A percentile compares a stretch with the other conserved stretches of the same genome.
Evolutionary conservation across 1,140 invertebrate genomes (phyloP).

Genomic region (Macrotrachela quadricornifera): DNA sequence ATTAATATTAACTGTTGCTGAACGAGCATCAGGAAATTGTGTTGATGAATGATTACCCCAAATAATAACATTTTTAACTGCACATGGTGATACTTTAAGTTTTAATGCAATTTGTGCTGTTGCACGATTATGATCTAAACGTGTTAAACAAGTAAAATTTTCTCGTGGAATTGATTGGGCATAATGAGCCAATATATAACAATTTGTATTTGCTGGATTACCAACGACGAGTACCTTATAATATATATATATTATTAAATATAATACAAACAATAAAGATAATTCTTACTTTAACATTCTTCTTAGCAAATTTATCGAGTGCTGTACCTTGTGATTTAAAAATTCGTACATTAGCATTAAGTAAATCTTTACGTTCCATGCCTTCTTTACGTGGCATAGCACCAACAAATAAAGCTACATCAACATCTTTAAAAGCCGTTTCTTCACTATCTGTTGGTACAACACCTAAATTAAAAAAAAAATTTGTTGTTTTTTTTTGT

Average conservation of each 20-base stretch:
- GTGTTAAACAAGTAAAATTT: slow-evolving; percentile 93
- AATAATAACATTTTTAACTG: slow-evolving; percentile 75
- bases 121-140: slow-evolving; percentile 90
- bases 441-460: slow-evolving; percentile 63
- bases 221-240: slow-evolving; percentile 67
- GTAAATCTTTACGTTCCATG: slow-evolving; percentile 90
- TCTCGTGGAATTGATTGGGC: slow-evolving; percentile 72
- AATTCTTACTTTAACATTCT: slow-evolving; percentile 59
- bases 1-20: slow-evolving; percentile 40
- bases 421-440: slow-evolving; percentile 78
- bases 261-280: neutral
- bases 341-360: slow-evolving; percentile 91
- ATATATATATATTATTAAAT: neutral
- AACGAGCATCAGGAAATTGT: slow-evolving; percentile 82
- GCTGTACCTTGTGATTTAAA: slow-evolving; percentile 84
- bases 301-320: slow-evolving; percentile 70
- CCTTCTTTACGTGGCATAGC: slow-evolving; percentile 93
- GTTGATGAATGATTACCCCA: slow-evolving; percentile 99
- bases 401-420: slow-evolving; percentile 90
- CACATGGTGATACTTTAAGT: slow-evolving; percentile 39
- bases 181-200: slow-evolving; percentile 78
- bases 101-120: slow-evolving; percentile 45
- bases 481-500: slow-evolving; percentile 8
- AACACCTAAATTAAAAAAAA: slow-evolving; percentile 37
- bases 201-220: slow-evolving; percentile 98